Percentiles rank a stretch among this genome's conserved stretches.
These are phyloP conservation scores for Trichonephila clavata DNA, from an alignment of 1,140 invertebrate species.

Conservation along the genomic window DNA sequence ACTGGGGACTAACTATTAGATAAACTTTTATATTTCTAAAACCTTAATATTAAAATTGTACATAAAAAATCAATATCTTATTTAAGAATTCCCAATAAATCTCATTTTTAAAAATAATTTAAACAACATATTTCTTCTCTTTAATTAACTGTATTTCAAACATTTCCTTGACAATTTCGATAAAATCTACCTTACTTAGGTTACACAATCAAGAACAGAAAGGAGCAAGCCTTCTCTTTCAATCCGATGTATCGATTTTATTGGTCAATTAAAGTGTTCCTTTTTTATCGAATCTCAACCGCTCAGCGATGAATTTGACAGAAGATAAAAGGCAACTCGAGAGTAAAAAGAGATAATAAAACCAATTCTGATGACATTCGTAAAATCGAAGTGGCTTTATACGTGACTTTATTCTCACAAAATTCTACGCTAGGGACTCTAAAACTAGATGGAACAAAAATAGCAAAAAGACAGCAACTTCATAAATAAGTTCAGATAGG, in stretches of 20 bases:
- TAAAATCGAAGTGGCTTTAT: slow-evolving; percentile 51
- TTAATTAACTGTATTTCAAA: too few relatives aligned
- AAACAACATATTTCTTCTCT: too few relatives aligned
- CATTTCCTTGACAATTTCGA: too few relatives aligned
- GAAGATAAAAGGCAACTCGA: not conserved
- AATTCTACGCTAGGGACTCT: not conserved
- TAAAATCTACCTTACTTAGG: too few relatives aligned
- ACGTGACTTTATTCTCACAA: slow-evolving; percentile 56
- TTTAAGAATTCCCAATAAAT: too few relatives aligned
- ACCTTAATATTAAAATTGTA: too few relatives aligned
- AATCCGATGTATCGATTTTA: slow-evolving; percentile 14
- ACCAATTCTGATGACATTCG: slow-evolving; percentile 52
- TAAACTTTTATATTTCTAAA: too few relatives aligned
- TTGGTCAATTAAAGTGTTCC: slow-evolving; percentile 26
- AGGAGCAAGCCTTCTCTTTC: not conserved
- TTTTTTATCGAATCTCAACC: not conserved
- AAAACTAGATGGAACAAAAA: not conserved
- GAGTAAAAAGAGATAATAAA: slow-evolving; percentile 35
- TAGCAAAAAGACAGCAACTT: not conserved
- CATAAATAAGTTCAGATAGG: slow-evolving; percentile 43
- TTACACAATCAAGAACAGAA: not conserved
- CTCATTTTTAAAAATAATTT: too few relatives aligned
- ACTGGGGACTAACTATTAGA: too few relatives aligned
- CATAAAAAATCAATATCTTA: too few relatives aligned
- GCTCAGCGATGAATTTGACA: not conserved